A percentile compares a stretch with the other conserved stretches of the same genome.
phyloP scores from a whole-genome alignment of 2,888 invertebrate genomes.

The Coronaproctus castanopsis region DNA sequence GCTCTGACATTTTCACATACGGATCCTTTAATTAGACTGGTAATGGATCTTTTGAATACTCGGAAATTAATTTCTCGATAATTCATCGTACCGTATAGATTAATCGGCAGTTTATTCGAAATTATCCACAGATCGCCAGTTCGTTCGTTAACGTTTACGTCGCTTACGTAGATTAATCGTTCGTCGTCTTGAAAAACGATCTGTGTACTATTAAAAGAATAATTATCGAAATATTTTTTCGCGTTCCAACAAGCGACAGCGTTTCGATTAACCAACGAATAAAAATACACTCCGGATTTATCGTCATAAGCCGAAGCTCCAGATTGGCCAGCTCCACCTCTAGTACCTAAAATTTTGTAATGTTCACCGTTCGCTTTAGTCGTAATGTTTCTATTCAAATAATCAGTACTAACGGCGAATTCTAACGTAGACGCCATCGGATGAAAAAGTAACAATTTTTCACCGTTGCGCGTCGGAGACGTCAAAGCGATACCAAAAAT shows the following conservation, averaged over 20 bases:
- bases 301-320: slow-evolving; percentile 38
- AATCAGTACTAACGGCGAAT: slow-evolving; percentile 54
- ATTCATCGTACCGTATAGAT: slow-evolving; percentile 41
- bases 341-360: slow-evolving; percentile 28
- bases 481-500: slow-evolving; percentile 59
- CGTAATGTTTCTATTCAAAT: slow-evolving; percentile 44
- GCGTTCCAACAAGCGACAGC: slow-evolving; percentile 68
- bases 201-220: slow-evolving; percentile 41
- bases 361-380: slow-evolving; percentile 47
- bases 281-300: slow-evolving; percentile 46
- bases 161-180: slow-evolving; percentile 55
- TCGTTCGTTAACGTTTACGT: slow-evolving; percentile 40
- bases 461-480: slow-evolving; percentile 43
- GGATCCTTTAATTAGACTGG: slow-evolving; percentile 40
- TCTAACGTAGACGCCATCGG: slow-evolving; percentile 57
- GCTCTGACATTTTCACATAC: slow-evolving; percentile 32
- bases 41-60: slow-evolving; percentile 42
- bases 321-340: slow-evolving; percentile 42
- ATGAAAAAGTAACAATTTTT: slow-evolving; percentile 51
- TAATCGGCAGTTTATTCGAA: slow-evolving; percentile 54
- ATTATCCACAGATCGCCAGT: slow-evolving; percentile 41
- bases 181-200: slow-evolving; percentile 54
- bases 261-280: slow-evolving; percentile 58
- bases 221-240: slow-evolving; percentile 31
- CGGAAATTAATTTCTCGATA: slow-evolving; percentile 48